Conservation (phyloP, 2,113 vertebrate species). For the Megaleporinus macrocephalus region DNA sequence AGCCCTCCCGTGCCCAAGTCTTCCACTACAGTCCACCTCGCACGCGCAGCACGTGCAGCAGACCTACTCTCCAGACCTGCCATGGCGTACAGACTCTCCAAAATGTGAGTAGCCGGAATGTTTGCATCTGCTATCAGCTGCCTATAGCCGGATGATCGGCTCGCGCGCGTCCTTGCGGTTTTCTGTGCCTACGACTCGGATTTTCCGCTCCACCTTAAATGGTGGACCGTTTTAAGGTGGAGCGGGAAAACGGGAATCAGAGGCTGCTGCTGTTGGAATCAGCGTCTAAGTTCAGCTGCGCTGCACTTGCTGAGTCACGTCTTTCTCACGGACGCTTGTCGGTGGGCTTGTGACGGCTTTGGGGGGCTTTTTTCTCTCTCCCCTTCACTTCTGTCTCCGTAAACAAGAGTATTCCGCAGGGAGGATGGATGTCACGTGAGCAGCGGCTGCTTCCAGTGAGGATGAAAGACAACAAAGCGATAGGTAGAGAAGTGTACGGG, state of each 20-base stretch:
- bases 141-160: no score
- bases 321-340: conserved; percentile 57
- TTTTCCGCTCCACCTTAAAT: no score
- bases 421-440: conserved; percentile 25
- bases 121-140: background rate
- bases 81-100: conserved; percentile 78
- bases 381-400: conserved; percentile 18
- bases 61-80: conserved; percentile 61
- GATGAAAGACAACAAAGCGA: background rate
- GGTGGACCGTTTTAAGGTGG: no score
- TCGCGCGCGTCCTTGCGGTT: no score
- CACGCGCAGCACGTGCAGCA: conserved; percentile 60
- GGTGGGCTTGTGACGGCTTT: conserved; percentile 37
- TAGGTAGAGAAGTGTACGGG: background rate
- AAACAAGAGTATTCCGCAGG: conserved; percentile 17
- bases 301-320: conserved; percentile 67
- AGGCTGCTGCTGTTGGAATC: no score
- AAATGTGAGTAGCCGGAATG: conserved; percentile 75
- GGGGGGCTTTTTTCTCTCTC: conserved; percentile 34
- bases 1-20: conserved; percentile 59
- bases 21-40: conserved; percentile 63
- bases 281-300: no score
- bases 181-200: no score
- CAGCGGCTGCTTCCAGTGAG: background rate
- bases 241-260: no score